phyloP scores from a whole-genome alignment of 2,113 vertebrate species.

The Phrynosoma blainvillii region DNA sequence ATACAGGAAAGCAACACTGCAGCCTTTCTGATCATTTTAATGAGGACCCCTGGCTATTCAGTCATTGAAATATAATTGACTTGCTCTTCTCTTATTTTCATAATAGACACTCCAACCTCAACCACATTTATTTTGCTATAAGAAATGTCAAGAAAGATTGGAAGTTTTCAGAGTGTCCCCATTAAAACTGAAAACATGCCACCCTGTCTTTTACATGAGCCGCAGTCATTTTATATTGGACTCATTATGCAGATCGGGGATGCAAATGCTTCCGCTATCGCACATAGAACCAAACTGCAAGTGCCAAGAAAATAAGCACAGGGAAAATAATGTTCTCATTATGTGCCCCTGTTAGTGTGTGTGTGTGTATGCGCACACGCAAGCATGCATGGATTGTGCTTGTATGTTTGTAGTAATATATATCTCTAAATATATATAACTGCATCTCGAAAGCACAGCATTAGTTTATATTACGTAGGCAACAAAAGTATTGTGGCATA shows the following conservation, averaged over 20 bases:
- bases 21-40: slow-evolving; percentile 97
- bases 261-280: slow-evolving; percentile 84
- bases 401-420: slow-evolving; percentile 40
- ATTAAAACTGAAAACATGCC: slow-evolving; percentile 98
- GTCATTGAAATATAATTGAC: slow-evolving; percentile 99
- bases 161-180: slow-evolving; percentile 90
- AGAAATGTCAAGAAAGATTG: slow-evolving; percentile 98
- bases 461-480: slow-evolving; percentile 58
- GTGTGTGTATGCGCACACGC: slow-evolving; percentile 13
- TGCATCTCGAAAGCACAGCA: slow-evolving; percentile 37
- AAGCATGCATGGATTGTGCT: neutral
- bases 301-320: slow-evolving; percentile 76
- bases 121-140: slow-evolving; percentile 93
- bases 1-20: slow-evolving; percentile 84
- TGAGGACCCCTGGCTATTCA: slow-evolving; percentile 98
- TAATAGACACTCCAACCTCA: slow-evolving; percentile 97
- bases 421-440: slow-evolving; percentile 6
- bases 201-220: slow-evolving; percentile 90
- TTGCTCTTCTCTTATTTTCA: slow-evolving; percentile 97
- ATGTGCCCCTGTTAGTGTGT: neutral
- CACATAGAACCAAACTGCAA: slow-evolving; percentile 76
- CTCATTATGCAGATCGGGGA: slow-evolving; percentile 95
- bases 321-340: slow-evolving; percentile 67
- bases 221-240: slow-evolving; percentile 82
- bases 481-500: slow-evolving; percentile 40